phyloP scores from a whole-genome alignment of 2,888 invertebrate genomes.

The Ctenicera cuprea region DNA sequence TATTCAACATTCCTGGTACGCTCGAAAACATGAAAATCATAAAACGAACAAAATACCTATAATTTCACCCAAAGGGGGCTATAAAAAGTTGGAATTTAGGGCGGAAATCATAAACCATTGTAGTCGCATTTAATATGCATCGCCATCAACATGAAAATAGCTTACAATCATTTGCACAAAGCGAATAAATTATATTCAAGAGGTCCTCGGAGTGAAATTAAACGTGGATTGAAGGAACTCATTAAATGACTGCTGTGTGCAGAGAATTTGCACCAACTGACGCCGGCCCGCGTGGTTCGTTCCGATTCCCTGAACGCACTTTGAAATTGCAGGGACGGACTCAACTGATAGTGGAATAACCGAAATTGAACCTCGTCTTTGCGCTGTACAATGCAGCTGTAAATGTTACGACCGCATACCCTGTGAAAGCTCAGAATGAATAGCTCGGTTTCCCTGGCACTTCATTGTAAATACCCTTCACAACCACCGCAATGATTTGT shows the following conservation, averaged over 20 bases:
- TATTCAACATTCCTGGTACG: slow-evolving; percentile 2
- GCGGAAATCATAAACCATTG: slow-evolving; percentile 39
- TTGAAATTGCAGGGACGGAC: neutral
- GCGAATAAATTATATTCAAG: slow-evolving; percentile 43
- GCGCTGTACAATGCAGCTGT: neutral
- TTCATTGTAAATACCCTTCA: slow-evolving; percentile 3
- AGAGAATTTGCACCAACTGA: slow-evolving; percentile 35
- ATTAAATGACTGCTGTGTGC: slow-evolving; percentile 38
- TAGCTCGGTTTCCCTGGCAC: neutral
- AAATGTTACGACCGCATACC: neutral
- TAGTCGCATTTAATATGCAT: slow-evolving; percentile 35
- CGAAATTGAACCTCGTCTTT: neutral
- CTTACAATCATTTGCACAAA: slow-evolving; percentile 44
- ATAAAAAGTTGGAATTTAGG: slow-evolving; percentile 28
- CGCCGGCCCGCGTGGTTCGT: slow-evolving; percentile 9
- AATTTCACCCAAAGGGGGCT: slow-evolving; percentile 25
- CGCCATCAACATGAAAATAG: slow-evolving; percentile 42
- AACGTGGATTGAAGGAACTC: slow-evolving; percentile 45
- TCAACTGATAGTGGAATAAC: neutral
- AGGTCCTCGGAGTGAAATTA: slow-evolving; percentile 44
- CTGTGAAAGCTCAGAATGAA: neutral
- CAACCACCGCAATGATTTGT: neutral
- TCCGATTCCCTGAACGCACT: neutral
- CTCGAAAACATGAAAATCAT: slow-evolving; percentile 33
- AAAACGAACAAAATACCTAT: slow-evolving; percentile 31